Percentiles rank a stretch among this genome's conserved stretches.
phyloP scores from a whole-genome alignment of 1,140 invertebrate genomes.

The Nylanderia fulva region DNA sequence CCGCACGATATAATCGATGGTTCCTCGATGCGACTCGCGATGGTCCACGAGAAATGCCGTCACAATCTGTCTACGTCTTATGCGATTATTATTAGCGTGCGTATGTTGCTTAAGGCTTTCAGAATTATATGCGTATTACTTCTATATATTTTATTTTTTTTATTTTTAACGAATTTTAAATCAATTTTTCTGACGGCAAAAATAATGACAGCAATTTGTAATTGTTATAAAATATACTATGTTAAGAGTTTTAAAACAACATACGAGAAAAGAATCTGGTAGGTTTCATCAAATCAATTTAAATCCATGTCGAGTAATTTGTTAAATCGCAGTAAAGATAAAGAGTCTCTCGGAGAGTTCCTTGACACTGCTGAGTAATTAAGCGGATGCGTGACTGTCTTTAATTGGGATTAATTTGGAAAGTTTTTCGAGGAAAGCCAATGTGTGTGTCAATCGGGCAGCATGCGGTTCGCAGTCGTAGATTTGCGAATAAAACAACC shows the following conservation, averaged over 20 bases:
- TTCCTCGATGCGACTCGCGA: conserved; percentile 22
- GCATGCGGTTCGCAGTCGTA: neutral
- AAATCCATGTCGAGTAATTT: conserved; percentile 13
- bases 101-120: neutral
- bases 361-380: neutral
- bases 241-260: neutral
- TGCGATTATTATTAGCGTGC: conserved; percentile 28
- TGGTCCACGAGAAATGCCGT: conserved; percentile 4
- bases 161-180: neutral
- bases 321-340: neutral
- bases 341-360: conserved; percentile 28
- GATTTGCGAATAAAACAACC: neutral
- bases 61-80: neutral
- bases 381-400: neutral
- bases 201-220: neutral
- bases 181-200: neutral
- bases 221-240: neutral
- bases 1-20: conserved; percentile 43
- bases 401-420: neutral
- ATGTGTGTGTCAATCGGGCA: neutral
- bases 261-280: neutral
- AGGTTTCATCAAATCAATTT: neutral
- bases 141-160: neutral
- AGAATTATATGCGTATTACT: neutral
- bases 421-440: neutral